phyloP scores from a whole-genome alignment of 2,888 invertebrate species.

The Diaphora mendica region DNA sequence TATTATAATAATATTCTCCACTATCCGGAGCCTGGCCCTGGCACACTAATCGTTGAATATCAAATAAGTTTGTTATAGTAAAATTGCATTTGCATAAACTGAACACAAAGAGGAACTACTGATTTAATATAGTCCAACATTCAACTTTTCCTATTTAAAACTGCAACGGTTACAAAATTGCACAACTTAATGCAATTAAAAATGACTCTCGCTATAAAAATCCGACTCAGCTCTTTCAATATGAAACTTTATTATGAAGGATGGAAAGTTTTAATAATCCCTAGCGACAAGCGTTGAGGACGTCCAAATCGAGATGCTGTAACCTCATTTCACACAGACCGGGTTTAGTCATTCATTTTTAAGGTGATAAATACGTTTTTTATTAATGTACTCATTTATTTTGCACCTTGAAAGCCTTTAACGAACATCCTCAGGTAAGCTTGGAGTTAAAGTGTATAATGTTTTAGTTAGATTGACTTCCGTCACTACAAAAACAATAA shows the following conservation, averaged over 20 bases:
- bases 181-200: slow-evolving; percentile 64
- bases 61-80: not conserved
- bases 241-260: slow-evolving; percentile 66
- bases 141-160: slow-evolving; percentile 39
- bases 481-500: not conserved
- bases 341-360: slow-evolving; percentile 49
- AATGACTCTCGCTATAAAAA: slow-evolving; percentile 55
- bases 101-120: not conserved
- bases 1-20: too few relatives aligned
- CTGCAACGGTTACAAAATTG: slow-evolving; percentile 52
- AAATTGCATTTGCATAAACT: not conserved
- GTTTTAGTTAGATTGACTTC: not conserved
- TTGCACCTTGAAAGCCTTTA: slow-evolving; percentile 26
- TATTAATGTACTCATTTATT: slow-evolving; percentile 53
- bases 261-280: slow-evolving; percentile 77
- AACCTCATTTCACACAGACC: slow-evolving; percentile 56
- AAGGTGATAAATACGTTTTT: slow-evolving; percentile 53
- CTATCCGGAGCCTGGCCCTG: not conserved
- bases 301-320: slow-evolving; percentile 51
- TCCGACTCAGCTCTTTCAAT: slow-evolving; percentile 62
- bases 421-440: not conserved
- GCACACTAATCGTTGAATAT: not conserved
- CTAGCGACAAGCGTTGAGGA: slow-evolving; percentile 60
- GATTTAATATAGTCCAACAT: slow-evolving; percentile 25
- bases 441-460: not conserved